Percentiles rank a stretch among this genome's conserved stretches.
Evolutionary conservation across 2,888 invertebrate genomes (phyloP).

Genomic region (Anaspis maculata): DNA sequence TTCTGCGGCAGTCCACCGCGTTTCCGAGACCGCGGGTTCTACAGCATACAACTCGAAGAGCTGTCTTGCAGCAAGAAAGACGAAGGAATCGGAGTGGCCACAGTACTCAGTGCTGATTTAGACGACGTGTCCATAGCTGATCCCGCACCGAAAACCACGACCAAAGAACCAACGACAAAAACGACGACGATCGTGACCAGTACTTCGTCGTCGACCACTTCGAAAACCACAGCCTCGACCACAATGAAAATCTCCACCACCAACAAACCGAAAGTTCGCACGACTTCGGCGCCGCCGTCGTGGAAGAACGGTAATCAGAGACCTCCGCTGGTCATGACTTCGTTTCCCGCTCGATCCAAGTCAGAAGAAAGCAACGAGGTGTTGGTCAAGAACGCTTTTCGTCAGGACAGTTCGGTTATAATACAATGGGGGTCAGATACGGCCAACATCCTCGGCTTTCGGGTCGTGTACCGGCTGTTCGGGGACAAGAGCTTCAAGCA

Average conservation of each 20-base stretch:
- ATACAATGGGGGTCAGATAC: conserved; percentile 89
- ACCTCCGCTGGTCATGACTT: conserved; percentile 65
- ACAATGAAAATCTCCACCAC: conserved; percentile 27
- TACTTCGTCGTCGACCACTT: conserved; percentile 30
- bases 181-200: conserved; percentile 23
- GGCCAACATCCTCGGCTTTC: conserved; percentile 78
- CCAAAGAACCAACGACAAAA: conserved; percentile 29
- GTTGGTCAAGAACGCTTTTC: conserved; percentile 74
- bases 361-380: conserved; percentile 64
- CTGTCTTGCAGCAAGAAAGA: conserved; percentile 48
- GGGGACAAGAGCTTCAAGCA: conserved; percentile 86
- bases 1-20: conserved; percentile 80
- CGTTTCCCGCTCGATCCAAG: conserved; percentile 54
- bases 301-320: conserved; percentile 46
- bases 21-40: conserved; percentile 76
- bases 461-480: conserved; percentile 81
- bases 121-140: conserved; percentile 36
- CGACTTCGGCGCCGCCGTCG: conserved; percentile 27
- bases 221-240: conserved; percentile 31
- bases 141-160: conserved; percentile 26
- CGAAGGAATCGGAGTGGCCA: conserved; percentile 48
- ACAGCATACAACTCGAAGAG: conserved; percentile 76
- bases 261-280: conserved; percentile 27
- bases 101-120: conserved; percentile 48
- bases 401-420: conserved; percentile 79